Percentiles rank a stretch among this genome's conserved stretches.
Conservation (phyloP, 2,888 invertebrate species). For the Aplocera efformata region DNA sequence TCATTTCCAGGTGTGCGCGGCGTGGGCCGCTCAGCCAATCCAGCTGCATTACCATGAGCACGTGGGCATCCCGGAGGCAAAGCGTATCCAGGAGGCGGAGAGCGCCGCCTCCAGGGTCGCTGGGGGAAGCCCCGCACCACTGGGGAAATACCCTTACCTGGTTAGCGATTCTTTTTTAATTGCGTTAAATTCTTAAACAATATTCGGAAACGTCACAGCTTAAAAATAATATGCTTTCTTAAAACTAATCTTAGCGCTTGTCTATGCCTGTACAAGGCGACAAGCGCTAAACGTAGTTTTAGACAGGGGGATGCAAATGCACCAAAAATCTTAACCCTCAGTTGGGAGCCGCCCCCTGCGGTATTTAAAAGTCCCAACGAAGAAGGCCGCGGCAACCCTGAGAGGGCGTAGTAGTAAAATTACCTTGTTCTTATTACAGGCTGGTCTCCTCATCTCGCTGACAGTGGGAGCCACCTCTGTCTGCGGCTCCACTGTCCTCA, state of each 20-base stretch:
- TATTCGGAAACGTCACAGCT: background rate
- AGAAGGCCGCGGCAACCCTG: too few species aligned
- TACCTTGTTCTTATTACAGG: conserved; percentile 12
- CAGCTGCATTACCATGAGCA: conserved; percentile 32
- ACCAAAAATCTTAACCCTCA: too few species aligned
- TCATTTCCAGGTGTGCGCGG: conserved; percentile 5
- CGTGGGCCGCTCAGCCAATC: conserved; percentile 22
- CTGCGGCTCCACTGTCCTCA: conserved; percentile 31
- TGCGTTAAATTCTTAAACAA: background rate
- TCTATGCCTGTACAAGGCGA: too few species aligned
- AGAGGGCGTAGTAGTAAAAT: too few species aligned
- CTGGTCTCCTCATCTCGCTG: conserved; percentile 20
- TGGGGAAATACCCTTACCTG: conserved; percentile 32
- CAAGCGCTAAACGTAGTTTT: too few species aligned
- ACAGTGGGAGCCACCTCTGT: conserved; percentile 29
- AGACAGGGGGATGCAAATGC: too few species aligned
- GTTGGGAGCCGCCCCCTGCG: too few species aligned
- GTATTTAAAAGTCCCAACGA: too few species aligned
- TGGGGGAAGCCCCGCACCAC: conserved; percentile 30
- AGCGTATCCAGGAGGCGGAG: conserved; percentile 28
- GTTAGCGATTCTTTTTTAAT: conserved; percentile 16
- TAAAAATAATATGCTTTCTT: too few species aligned
- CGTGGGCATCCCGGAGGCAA: conserved; percentile 34
- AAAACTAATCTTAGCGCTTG: too few species aligned
- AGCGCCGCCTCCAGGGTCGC: conserved; percentile 32